Evolutionary conservation across 2,113 vertebrate species (phyloP), one percentile per base, ranked within the genome.

Genomic region (Tyto alba): DNA sequence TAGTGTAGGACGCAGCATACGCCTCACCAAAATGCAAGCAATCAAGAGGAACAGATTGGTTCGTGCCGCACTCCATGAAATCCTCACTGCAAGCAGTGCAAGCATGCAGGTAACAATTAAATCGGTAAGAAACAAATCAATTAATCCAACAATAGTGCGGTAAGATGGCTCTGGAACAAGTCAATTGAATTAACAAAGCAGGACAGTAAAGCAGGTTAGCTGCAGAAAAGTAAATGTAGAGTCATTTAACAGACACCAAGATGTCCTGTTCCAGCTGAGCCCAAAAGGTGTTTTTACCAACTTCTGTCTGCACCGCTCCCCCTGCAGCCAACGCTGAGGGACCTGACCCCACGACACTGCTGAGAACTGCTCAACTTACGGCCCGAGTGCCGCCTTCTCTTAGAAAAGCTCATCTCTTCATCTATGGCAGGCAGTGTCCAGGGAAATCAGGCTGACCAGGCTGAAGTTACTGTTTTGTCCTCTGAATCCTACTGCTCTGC

Each of bases 1-100:
- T 32, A 34, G 76, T 7, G 2, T 0, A 55, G 36, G 69, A n/a
- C 1, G 1, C 43, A 27, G 43, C 0, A 0, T 17, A 36, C 13
- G 62, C 77, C 59, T 80, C 41, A 14, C 26, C n/a, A 60, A 84
- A 75, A 63, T 1, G 3, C 48, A 68, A 56, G 29, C 16, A 15
- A 32, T 19, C 52, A 30, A 32, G 64, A 89, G 56, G 36, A 76
- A 77, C 15, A 40, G 34, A 30, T 1, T 13, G 52, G 64, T 77
- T 87, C 71, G 23, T 2, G 16, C 13, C 85, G 60, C 41, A 15
- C 13, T 25, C 63, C 17, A 8, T 6, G 40, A 93, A 78, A 77
- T 30, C 29, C 38, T 59, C 59, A 26, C 22, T 22, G 40, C 60
- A 66, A 77, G 68, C 63, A 69, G 38, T 4, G 34, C 53, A 52